A percentile compares a stretch with the other conserved stretches of the same genome.
Conservation (phyloP, 2,888 invertebrate species). For the Priocnemis perturbator region DNA sequence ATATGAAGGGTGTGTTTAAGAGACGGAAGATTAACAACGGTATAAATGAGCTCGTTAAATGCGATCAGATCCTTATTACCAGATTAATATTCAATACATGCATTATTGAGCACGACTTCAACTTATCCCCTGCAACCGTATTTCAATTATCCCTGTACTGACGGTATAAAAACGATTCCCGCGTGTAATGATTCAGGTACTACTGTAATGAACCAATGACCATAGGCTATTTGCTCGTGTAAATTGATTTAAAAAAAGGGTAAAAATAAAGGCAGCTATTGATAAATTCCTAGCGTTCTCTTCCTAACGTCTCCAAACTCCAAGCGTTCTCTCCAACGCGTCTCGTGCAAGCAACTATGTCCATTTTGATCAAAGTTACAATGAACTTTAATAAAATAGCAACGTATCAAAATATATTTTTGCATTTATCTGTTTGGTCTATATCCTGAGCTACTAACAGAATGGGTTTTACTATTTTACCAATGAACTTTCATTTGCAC, state of each 20-base stretch:
- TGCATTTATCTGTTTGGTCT: conserved; percentile 66
- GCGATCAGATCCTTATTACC: conserved; percentile 15
- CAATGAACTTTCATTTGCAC: conserved; percentile 41
- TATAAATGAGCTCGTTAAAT: no score
- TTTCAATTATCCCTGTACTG: conserved; percentile 32
- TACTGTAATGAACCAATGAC: conserved; percentile 58
- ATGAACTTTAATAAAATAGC: conserved; percentile 63
- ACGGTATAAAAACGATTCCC: conserved; percentile 50
- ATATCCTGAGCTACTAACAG: conserved; percentile 67
- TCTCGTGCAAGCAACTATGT: conserved; percentile 42
- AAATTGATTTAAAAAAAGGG: conserved; percentile 32
- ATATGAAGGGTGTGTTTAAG: no score
- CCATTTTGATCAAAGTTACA: conserved; percentile 49
- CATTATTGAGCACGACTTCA: neutral
- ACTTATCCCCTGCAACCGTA: conserved; percentile 13
- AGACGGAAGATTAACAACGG: no score
- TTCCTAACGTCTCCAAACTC: conserved; percentile 36
- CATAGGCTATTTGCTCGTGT: conserved; percentile 35
- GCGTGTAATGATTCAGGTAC: conserved; percentile 60
- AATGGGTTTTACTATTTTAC: conserved; percentile 53
- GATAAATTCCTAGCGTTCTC: conserved; percentile 37
- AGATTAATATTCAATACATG: conserved; percentile 2
- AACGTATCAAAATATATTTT: conserved; percentile 72
- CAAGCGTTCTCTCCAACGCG: conserved; percentile 41
- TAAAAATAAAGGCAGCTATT: conserved; percentile 39